These are phyloP conservation scores for Oncorhynchus clarkii DNA, from an alignment of 2,113 vertebrate genomes.

Conservation along the genomic window DNA sequence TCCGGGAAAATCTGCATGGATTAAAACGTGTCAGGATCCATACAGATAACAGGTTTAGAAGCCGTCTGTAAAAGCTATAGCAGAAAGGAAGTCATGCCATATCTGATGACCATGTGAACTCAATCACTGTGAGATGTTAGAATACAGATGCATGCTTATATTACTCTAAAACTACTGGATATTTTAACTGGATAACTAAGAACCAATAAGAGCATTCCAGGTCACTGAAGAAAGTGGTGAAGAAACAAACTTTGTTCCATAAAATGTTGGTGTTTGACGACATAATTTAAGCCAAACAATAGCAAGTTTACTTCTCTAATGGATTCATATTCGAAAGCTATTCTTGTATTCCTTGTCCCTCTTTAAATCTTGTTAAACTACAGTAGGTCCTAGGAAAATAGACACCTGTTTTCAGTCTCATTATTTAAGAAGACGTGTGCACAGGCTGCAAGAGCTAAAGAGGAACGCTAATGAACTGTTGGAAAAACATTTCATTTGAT, in stretches of 20 bases:
- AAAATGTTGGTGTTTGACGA: constrained; percentile 13
- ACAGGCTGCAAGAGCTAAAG: constrained; percentile 48
- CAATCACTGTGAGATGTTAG: constrained; percentile 31
- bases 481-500: constrained; percentile 20
- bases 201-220: constrained; percentile 13
- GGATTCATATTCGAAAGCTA: constrained; percentile 7
- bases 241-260: background rate
- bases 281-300: constrained; percentile 14
- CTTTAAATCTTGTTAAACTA: too few relatives aligned
- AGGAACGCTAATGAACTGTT: constrained; percentile 15
- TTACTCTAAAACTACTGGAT: constrained; percentile 26
- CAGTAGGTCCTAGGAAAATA: constrained; percentile 58
- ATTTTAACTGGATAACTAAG: constrained; percentile 21
- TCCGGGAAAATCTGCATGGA: constrained; percentile 3
- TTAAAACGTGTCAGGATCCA: background rate
- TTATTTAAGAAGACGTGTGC: constrained; percentile 55
- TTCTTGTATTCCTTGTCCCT: constrained; percentile 35
- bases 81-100: constrained; percentile 53
- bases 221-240: constrained; percentile 5
- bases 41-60: constrained; percentile 23
- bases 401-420: constrained; percentile 38
- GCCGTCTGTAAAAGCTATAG: constrained; percentile 21
- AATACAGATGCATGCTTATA: constrained; percentile 62
- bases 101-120: constrained; percentile 36
- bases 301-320: background rate